phyloP scores from a whole-genome alignment of 2,797 vertebrate genomes.

The Amblyopsis hoosieri region DNA sequence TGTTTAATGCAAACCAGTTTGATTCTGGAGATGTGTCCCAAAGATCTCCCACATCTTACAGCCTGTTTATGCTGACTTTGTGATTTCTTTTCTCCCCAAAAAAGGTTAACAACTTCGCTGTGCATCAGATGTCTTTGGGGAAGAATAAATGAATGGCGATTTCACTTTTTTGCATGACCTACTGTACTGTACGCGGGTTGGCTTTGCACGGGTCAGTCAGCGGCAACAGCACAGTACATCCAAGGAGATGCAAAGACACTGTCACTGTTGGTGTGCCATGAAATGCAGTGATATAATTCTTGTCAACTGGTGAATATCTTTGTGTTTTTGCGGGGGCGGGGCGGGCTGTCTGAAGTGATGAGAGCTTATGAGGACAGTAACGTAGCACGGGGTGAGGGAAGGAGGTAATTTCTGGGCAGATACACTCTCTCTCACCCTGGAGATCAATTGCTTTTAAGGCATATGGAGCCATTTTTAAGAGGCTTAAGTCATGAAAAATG shows the following conservation, averaged over 20 bases:
- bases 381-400: conserved; percentile 53
- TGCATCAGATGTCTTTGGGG: conserved; percentile 72
- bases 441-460: conserved; percentile 76
- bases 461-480: conserved; percentile 78
- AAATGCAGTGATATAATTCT: conserved; percentile 66
- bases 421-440: conserved; percentile 56
- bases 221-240: conserved; percentile 69
- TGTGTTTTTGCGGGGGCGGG: conserved; percentile 23
- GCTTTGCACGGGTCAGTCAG: conserved; percentile 64
- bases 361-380: conserved; percentile 38
- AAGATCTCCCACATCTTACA: conserved; percentile 83
- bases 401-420: conserved; percentile 71
- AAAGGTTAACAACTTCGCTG: conserved; percentile 74
- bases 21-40: conserved; percentile 84
- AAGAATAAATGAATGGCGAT: conserved; percentile 70
- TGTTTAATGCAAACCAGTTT: conserved; percentile 88
- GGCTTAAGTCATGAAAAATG: conserved; percentile 80
- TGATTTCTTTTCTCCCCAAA: conserved; percentile 78
- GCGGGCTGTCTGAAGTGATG: conserved; percentile 21
- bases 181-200: conserved; percentile 9
- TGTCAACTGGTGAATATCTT: conserved; percentile 61
- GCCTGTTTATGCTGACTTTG: conserved; percentile 83
- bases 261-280: conserved; percentile 62
- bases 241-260: conserved; percentile 55
- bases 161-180: conserved; percentile 64